Base-by-base conservation (phyloP, 2,888 invertebrate genomes). In the Notodonta ziczac region DNA sequence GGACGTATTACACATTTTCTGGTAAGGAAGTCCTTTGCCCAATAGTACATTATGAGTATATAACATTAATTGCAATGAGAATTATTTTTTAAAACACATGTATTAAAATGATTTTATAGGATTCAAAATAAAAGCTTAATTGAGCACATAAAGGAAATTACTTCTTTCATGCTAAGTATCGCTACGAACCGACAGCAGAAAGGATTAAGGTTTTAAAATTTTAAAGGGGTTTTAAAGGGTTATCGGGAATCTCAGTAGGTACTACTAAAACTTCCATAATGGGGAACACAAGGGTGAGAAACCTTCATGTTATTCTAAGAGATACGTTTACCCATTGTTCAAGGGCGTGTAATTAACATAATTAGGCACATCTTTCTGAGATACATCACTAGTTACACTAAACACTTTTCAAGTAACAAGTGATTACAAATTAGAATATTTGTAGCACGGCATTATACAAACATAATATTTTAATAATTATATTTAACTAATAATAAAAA, bases 361-460 rank as follows among this genome's bases (percentile, higher is more conserved):
- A 74, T 70, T 51, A 24, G 24, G 24, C 24, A 24, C 16, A 50
- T 9, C 8, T 60, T 59, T 66, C 50, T 50, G 61, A 62, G 56
- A 70, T 71, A 65, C 67, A 77, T 74, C 74, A 79, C 76, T 76
- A 73, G 68, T 74, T 70, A 65, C 74, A 81, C 80, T 77, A 77
- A 82, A 83, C 81, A 85, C 71, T 86, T 84, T 81, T 70, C 72
- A 65, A 83, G 82, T 59, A 72, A 72, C 67, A 72, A 59, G 48
- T 70, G 66, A 81, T 77, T 76, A 77, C 61, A 62, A 70, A 73
- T 53, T 50, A 59, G 50, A 66, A 55, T 46, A 57, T 61, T 69
- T 70, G 57, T 68, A 76, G 69, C 59, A 68, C 63, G 68, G 69
- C 66, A 69, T 72, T 64, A 70, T 63, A 69, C 60, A 56, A 66